A percentile compares a stretch with the other conserved stretches of the same genome.
Evolutionary conservation across 2,113 vertebrate genomes (phyloP).

Genomic region (Xiphophorus couchianus): DNA sequence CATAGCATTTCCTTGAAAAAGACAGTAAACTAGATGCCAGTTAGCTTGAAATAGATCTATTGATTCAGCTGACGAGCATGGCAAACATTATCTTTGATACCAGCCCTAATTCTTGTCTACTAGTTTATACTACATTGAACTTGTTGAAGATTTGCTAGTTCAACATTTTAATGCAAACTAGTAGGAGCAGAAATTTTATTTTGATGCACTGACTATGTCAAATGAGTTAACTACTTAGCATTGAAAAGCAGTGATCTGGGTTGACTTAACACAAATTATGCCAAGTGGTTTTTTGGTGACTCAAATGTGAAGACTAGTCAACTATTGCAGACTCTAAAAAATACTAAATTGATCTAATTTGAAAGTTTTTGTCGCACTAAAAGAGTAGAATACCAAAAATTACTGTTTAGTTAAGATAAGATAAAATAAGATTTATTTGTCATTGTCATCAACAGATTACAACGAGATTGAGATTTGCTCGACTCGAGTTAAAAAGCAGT

Average conservation of each 20-base stretch:
- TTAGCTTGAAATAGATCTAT: conserved; percentile 35
- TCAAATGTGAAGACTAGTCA: background rate
- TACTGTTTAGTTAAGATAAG: background rate
- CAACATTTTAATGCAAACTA: background rate
- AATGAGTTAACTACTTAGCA: background rate
- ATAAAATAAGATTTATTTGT: too few species aligned
- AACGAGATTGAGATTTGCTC: too few species aligned
- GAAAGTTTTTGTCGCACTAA: too few species aligned
- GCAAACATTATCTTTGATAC: background rate
- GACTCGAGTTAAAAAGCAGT: background rate
- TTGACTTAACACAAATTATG: background rate
- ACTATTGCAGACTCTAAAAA: background rate
- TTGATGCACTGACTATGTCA: background rate
- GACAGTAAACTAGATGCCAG: conserved; percentile 49
- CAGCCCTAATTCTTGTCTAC: background rate
- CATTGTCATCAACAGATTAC: too few species aligned
- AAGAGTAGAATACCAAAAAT: too few species aligned
- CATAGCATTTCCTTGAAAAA: conserved; percentile 36
- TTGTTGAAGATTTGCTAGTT: background rate
- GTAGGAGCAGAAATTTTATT: background rate
- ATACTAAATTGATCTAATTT: too few species aligned
- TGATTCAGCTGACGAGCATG: conserved; percentile 41
- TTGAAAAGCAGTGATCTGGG: background rate
- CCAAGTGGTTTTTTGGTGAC: background rate
- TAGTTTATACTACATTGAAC: background rate